These are phyloP conservation scores for Platysteira castanea DNA, from an alignment of 2,113 vertebrate species.

Conservation along the genomic window DNA sequence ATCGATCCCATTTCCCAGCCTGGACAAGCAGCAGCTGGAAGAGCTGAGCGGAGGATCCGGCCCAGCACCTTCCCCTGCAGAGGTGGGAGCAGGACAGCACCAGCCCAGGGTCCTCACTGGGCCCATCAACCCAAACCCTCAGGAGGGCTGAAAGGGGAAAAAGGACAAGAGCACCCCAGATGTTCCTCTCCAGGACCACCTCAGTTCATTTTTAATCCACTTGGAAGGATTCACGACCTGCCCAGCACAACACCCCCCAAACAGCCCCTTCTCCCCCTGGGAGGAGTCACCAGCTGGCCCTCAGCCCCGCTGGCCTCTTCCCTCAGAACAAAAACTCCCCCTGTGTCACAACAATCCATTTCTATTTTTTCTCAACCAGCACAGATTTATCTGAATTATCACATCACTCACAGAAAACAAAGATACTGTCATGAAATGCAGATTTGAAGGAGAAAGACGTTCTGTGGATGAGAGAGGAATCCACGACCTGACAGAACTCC, in stretches of 20 bases:
- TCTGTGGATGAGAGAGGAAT: conserved; percentile 3
- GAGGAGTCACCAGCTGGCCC: not conserved
- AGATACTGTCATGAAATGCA: not conserved
- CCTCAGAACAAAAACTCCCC: not conserved
- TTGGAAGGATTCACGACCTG: not conserved
- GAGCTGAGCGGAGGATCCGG: not conserved
- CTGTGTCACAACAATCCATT: not conserved
- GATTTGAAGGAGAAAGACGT: not conserved
- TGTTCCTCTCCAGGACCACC: not conserved
- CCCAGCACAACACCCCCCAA: not conserved
- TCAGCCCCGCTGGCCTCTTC: not conserved
- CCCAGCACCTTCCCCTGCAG: not conserved
- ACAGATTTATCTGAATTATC: not conserved
- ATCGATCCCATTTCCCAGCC: not conserved
- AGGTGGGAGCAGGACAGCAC: not conserved
- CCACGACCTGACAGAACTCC: not conserved
- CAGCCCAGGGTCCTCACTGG: not conserved
- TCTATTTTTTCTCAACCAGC: not conserved
- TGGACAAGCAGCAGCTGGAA: not conserved
- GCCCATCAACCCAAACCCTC: fast-evolving
- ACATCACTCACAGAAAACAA: not conserved
- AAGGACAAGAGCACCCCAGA: not conserved
- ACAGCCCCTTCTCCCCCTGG: not conserved
- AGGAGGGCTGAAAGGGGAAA: not conserved
- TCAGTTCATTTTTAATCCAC: fast-evolving